Evolutionary conservation across 2,113 vertebrate genomes (phyloP), one percentile per base, ranked within the genome.

Genomic region (Lanius collurio): DNA sequence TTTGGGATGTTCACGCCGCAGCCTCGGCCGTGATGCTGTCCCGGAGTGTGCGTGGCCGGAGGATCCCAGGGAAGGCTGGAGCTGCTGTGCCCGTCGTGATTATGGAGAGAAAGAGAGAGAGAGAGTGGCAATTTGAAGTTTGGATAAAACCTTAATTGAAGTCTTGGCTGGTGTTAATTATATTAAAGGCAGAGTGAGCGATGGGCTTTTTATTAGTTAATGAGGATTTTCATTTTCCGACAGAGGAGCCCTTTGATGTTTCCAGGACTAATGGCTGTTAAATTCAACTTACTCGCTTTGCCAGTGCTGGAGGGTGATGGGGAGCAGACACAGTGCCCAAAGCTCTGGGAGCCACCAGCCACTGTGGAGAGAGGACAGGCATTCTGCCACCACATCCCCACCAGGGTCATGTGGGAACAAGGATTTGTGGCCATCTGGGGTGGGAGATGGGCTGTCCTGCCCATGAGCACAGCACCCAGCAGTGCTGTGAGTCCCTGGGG

Each of bases 191-290:
- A 79, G 95, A 95, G 91, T 69, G 95, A 96, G 96, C 15, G 56
- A 95, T 85, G 94, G 96, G 96, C 96, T 97, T 97, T 97, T 97
- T 96, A 97, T 97, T 97, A 96, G 96, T 94, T 97, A 97, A 97
- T 96, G 97, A 97, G 96, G 96, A 96, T 95, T 97, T 97, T 95
- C 91, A 95, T 97, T 94, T 95, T 87, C 85, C 92, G 44, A 76
- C 73, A 63, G 94, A 89, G 89, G 83, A 70, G 65, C 89, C 79
- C 92, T 97, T 95, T 96, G 96, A 95, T 97, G 95, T 84, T 93
- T 39, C 80, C 95, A 80, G 81, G 83, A 67, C 95, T 96, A 92
- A 96, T 56, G 87, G 86, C 87, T 95, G 95, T 60, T 95, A 83
- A 94, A 91, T 96, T 92, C 93, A 83, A 93, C 90, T 55, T 18